phyloP scores from a whole-genome alignment of 1,140 invertebrate genomes.

The Mycetomoellerius zeteki region DNA sequence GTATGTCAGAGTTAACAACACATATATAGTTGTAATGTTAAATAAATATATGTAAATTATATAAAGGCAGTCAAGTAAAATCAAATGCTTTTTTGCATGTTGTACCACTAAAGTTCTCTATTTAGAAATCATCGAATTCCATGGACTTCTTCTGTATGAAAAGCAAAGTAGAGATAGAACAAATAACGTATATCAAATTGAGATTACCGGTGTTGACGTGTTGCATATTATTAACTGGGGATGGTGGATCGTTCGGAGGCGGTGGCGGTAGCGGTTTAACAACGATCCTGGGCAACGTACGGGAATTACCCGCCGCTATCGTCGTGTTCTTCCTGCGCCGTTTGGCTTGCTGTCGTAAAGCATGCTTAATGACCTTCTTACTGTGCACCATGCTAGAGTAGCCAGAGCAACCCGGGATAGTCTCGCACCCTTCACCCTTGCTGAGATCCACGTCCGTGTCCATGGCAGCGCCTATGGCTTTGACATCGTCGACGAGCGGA shows the following conservation, averaged over 20 bases:
- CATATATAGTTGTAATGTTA: not conserved
- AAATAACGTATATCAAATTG: not conserved
- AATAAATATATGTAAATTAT: not conserved
- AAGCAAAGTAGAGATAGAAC: not conserved
- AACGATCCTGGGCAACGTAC: slow-evolving; percentile 90
- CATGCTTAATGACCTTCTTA: slow-evolving; percentile 91
- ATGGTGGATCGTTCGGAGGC: slow-evolving; percentile 83
- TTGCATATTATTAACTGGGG: slow-evolving; percentile 79
- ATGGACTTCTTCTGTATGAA: not conserved
- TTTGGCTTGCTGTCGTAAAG: slow-evolving; percentile 92
- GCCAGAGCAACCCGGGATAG: slow-evolving; percentile 80
- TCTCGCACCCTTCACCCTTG: slow-evolving; percentile 82
- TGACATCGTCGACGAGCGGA: slow-evolving; percentile 59
- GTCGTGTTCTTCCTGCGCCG: slow-evolving; percentile 92
- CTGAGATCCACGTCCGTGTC: slow-evolving; percentile 74
- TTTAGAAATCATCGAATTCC: not conserved
- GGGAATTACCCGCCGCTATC: slow-evolving; percentile 90
- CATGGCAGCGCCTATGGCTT: slow-evolving; percentile 73
- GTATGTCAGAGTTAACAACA: too few species aligned
- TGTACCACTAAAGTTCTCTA: too few species aligned
- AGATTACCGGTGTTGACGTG: slow-evolving; percentile 80
- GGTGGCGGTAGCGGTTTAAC: slow-evolving; percentile 90
- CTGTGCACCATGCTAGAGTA: slow-evolving; percentile 86
- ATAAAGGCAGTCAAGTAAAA: not conserved
- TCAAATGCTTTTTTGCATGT: not conserved